Conservation (phyloP, 2,888 invertebrate genomes). For the Drosophila neonasuta region DNA sequence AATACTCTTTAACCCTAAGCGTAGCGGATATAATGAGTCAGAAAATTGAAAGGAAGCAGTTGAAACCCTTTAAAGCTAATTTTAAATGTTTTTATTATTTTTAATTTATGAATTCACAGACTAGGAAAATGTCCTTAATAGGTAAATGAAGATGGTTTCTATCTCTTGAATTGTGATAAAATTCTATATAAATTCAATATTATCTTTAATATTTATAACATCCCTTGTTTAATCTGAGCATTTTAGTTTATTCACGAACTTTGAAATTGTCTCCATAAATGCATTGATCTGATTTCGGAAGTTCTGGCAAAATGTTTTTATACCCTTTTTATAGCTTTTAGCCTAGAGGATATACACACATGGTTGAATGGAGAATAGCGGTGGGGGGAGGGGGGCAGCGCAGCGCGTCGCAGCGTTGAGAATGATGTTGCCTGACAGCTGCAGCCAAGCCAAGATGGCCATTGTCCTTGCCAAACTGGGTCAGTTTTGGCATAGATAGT, state of each 20-base stretch:
- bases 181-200: neutral
- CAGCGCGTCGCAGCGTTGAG: constrained; percentile 6
- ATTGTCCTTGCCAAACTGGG: constrained; percentile 71
- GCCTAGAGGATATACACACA: neutral
- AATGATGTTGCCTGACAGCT: constrained; percentile 50
- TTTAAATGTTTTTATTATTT: too few species aligned
- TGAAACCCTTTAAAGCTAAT: too few species aligned
- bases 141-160: neutral
- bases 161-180: neutral
- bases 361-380: neutral
- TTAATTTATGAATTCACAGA: too few species aligned
- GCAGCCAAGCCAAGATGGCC: constrained; percentile 52
- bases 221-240: too few species aligned
- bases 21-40: too few species aligned
- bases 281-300: neutral
- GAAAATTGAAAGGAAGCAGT: too few species aligned
- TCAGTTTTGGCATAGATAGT: constrained; percentile 61
- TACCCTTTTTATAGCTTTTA: neutral
- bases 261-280: neutral
- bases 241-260: neutral
- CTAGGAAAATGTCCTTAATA: too few species aligned
- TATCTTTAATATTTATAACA: too few species aligned
- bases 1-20: too few species aligned
- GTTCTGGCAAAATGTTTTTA: neutral
- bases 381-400: too few species aligned